Percentiles rank a stretch among this genome's conserved stretches.
These are phyloP conservation scores for Lissocephala sabroskyi DNA, from an alignment of 2,888 invertebrate species.

Conservation along the genomic window DNA sequence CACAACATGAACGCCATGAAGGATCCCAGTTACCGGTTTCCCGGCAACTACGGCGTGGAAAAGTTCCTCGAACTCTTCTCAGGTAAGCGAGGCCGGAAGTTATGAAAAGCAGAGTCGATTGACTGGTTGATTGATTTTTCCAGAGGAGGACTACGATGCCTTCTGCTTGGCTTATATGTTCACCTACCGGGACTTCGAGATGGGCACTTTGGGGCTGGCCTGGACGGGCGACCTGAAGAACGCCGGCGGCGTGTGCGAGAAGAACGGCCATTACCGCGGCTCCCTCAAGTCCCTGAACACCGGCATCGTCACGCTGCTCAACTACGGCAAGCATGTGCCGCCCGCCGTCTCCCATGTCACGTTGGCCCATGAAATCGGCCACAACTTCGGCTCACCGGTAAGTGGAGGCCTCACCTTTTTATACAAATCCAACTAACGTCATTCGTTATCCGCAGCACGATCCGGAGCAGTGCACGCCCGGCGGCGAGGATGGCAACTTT, in stretches of 20 bases:
- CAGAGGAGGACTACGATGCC: constrained; percentile 98
- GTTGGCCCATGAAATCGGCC: constrained; percentile 98
- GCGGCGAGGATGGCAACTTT: constrained; percentile 97
- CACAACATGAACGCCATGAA: constrained; percentile 89
- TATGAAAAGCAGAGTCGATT: background rate
- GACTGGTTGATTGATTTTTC: constrained; percentile 66
- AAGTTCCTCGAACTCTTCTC: constrained; percentile 98
- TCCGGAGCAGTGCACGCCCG: constrained; percentile 94
- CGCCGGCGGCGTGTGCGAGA: constrained; percentile 98
- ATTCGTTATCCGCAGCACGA: constrained; percentile 81
- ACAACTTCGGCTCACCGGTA: constrained; percentile 98
- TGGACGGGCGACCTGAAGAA: constrained; percentile 98
- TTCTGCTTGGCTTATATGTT: constrained; percentile 99
- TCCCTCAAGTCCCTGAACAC: constrained; percentile 96
- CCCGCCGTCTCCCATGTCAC: constrained; percentile 99
- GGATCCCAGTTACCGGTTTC: constrained; percentile 90
- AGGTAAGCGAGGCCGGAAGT: constrained; percentile 75
- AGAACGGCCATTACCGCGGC: constrained; percentile 95
- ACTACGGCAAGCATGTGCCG: constrained; percentile 98
- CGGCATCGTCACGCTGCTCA: constrained; percentile 96
- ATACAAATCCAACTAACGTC: background rate
- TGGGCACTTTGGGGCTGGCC: constrained; percentile 96
- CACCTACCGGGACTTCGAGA: constrained; percentile 96
- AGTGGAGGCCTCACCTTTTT: constrained; percentile 64
- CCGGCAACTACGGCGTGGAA: constrained; percentile 97